Base-by-base conservation (phyloP, 2,113 vertebrate species). In the Boulengerochromis microlepis region DNA sequence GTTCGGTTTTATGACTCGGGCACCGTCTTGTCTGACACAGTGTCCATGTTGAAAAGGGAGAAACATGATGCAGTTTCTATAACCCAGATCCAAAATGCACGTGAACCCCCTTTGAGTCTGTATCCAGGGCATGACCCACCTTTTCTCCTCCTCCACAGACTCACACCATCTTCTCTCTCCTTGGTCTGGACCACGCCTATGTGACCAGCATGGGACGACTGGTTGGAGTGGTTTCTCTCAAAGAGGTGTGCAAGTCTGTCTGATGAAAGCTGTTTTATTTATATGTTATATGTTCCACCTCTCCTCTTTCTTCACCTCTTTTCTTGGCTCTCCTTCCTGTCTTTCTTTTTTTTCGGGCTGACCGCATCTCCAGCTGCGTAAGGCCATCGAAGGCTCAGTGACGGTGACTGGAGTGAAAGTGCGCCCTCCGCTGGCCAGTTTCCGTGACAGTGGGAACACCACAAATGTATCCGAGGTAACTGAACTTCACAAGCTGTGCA, bases 151-250 rank as follows among this genome's bases (percentile, higher is more conserved):
- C 18, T 91, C 83, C 66, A 4, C 95, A 99, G 99, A 99, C 98
- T 53, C 99, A 99, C 95, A 99, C 98, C 40, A 97, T 99, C 94
- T 99, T 99, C 96, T 99, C 99, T 0, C 96, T 99, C 66, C 96
- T 99, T 96, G 99, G 99, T 22, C 96, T 99, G 95, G 98, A 99
- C 95, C 99, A 99, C 0, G 98, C 98, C 0, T 99, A 98, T 0
- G 99, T 99, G 92, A 99, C 99, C 94, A 99, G 98, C 92, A 99
- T 98, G 2, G 99, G 99, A 66, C 97, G 98, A 22, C 96, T 99
- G 78, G 98, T 99, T 26, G 99, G 99, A 87, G 98, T 99, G 61
- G 98, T 99, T 59, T 98, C 99, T 18, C 96, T 99, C 57, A 99
- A 98, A 95, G 99, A 99, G 98, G 99, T 99, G 88, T 92, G 96